Evolutionary conservation across 1,140 invertebrate genomes (phyloP).

Genomic region (Pseudachorutes palmiensis): DNA sequence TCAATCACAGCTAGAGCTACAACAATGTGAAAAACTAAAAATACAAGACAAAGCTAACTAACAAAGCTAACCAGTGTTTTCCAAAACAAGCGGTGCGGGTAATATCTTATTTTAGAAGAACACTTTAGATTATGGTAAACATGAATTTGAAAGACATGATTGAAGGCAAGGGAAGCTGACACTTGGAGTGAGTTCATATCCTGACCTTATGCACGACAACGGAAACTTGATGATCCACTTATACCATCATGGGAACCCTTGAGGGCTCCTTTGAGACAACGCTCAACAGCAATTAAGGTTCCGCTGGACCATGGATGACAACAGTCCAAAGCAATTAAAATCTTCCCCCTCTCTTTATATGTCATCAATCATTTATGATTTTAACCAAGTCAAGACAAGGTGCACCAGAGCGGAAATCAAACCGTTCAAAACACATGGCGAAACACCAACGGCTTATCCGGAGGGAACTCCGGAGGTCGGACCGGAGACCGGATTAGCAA

Average conservation of each 20-base stretch:
- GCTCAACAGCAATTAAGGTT: background rate
- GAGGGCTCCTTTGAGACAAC: background rate
- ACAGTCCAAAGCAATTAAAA: background rate
- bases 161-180: too few relatives aligned
- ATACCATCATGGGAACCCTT: background rate
- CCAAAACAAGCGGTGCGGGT: too few relatives aligned
- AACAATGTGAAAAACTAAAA: background rate
- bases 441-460: too few relatives aligned
- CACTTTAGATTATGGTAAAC: too few relatives aligned
- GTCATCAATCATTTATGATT: constrained; percentile 1
- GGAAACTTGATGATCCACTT: background rate
- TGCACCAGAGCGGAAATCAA: background rate
- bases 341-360: background rate
- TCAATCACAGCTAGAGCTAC: background rate
- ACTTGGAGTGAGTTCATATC: too few relatives aligned
- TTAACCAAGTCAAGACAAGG: background rate
- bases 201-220: too few relatives aligned
- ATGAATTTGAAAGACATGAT: too few relatives aligned
- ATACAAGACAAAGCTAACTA: too few relatives aligned
- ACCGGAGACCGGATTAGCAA: too few relatives aligned
- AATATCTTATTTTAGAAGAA: too few relatives aligned
- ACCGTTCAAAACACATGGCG: background rate
- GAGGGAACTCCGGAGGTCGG: too few relatives aligned
- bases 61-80: too few relatives aligned
- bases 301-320: background rate